Conservation (phyloP, 2,888 invertebrate species). For the Drosophila percnosoma region DNA sequence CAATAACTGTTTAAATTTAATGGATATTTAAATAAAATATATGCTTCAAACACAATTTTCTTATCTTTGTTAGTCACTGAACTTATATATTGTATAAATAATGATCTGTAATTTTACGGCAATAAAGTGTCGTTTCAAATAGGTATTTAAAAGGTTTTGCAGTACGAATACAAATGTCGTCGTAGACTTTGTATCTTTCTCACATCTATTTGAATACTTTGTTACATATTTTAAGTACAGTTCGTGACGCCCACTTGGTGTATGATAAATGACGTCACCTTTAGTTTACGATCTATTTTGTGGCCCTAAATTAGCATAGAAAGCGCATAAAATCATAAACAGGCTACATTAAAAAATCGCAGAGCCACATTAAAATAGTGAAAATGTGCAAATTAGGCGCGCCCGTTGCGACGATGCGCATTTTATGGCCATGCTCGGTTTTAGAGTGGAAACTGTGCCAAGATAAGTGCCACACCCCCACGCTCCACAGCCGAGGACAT, state of each 20-base stretch:
- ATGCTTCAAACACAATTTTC: neutral
- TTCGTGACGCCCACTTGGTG: slow-evolving; percentile 32
- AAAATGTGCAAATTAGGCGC: slow-evolving; percentile 80
- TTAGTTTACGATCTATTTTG: slow-evolving; percentile 50
- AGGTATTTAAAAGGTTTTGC: neutral
- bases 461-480: slow-evolving; percentile 33
- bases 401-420: slow-evolving; percentile 52
- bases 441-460: slow-evolving; percentile 53
- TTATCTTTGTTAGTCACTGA: neutral
- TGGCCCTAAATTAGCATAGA: slow-evolving; percentile 71
- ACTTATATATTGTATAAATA: neutral
- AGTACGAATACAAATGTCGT: neutral
- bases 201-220: slow-evolving; percentile 10
- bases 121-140: slow-evolving; percentile 4
- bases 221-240: slow-evolving; percentile 9
- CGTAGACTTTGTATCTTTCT: slow-evolving; percentile 1
- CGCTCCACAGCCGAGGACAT: neutral
- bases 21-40: neutral
- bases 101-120: neutral
- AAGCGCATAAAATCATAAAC: slow-evolving; percentile 77
- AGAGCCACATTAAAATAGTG: slow-evolving; percentile 68
- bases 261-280: slow-evolving; percentile 73
- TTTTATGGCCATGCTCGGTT: slow-evolving; percentile 63
- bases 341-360: slow-evolving; percentile 65
- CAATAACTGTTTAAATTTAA: neutral